These are phyloP conservation scores for Platyscapa corneri DNA, from an alignment of 1,140 invertebrate genomes.

Conservation along the genomic window DNA sequence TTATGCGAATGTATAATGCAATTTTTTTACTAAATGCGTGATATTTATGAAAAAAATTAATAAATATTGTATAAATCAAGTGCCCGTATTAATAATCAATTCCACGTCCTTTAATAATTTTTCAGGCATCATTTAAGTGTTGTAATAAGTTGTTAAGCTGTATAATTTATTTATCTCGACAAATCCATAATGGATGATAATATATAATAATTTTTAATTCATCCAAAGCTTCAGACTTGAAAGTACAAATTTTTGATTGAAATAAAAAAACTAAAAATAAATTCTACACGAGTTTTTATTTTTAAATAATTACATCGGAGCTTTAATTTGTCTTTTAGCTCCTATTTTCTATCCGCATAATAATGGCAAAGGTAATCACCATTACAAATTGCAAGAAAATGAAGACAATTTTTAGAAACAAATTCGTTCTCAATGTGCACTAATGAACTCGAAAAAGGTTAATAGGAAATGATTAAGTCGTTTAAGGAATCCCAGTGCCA, in stretches of 20 bases:
- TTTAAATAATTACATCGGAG: neutral
- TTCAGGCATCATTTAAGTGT: neutral
- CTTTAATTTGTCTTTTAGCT: neutral
- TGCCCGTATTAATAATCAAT: neutral
- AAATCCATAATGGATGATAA: neutral
- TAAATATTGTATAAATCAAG: neutral
- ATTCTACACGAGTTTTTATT: too few relatives aligned
- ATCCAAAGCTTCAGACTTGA: neutral
- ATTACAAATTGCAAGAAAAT: neutral
- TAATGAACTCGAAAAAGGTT: slow-evolving; percentile 29
- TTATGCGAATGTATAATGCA: too few relatives aligned
- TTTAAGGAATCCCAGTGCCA: slow-evolving; percentile 7
- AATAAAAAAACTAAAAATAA: too few relatives aligned
- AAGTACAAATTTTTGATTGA: neutral
- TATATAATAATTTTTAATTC: neutral
- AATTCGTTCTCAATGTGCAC: slow-evolving; percentile 17
- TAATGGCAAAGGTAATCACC: neutral
- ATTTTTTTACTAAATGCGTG: too few relatives aligned
- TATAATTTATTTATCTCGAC: neutral
- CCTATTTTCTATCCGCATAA: neutral
- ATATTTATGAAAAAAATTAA: neutral
- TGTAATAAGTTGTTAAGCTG: neutral
- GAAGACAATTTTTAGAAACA: neutral
- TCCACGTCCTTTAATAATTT: neutral
- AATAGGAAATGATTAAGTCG: slow-evolving; percentile 22